These are phyloP conservation scores for Mesembrinibis cayennensis DNA, from an alignment of 2,113 vertebrate genomes.

Conservation along the genomic window DNA sequence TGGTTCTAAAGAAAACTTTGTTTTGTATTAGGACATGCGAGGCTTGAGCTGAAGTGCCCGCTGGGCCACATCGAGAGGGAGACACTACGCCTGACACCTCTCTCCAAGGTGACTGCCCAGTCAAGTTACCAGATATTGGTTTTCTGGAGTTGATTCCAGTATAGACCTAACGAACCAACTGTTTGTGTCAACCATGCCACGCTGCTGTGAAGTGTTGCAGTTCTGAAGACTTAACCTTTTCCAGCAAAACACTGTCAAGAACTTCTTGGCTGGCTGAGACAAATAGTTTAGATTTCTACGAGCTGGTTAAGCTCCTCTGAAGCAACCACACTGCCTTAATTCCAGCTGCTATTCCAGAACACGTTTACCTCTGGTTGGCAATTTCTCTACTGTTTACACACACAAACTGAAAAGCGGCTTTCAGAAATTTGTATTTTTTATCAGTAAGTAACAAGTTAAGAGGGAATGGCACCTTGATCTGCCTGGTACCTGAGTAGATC, in stretches of 20 bases:
- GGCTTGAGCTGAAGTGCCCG: not conserved
- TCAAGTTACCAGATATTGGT: not conserved
- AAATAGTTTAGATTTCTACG: not conserved
- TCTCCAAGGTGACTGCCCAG: not conserved
- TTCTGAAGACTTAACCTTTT: not conserved
- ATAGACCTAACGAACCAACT: not conserved
- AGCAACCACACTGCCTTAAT: not conserved
- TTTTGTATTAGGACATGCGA: not conserved
- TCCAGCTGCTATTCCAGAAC: not conserved
- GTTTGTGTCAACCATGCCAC: not conserved
- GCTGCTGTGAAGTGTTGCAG: not conserved
- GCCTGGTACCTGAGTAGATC: not conserved
- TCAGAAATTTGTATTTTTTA: not conserved
- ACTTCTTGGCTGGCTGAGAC: not conserved
- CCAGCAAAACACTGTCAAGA: not conserved
- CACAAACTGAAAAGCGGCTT: not conserved
- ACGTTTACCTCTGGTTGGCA: not conserved
- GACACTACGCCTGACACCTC: fast-evolving
- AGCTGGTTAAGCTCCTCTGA: not conserved
- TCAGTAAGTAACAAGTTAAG: not conserved
- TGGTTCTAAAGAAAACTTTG: not conserved
- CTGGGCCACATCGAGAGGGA: not conserved
- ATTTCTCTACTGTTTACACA: not conserved
- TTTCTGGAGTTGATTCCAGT: not conserved
- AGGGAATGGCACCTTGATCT: not conserved